These are phyloP conservation scores for Phoenicopterus ruber DNA, from an alignment of 2,113 vertebrate species.

Conservation along the genomic window DNA sequence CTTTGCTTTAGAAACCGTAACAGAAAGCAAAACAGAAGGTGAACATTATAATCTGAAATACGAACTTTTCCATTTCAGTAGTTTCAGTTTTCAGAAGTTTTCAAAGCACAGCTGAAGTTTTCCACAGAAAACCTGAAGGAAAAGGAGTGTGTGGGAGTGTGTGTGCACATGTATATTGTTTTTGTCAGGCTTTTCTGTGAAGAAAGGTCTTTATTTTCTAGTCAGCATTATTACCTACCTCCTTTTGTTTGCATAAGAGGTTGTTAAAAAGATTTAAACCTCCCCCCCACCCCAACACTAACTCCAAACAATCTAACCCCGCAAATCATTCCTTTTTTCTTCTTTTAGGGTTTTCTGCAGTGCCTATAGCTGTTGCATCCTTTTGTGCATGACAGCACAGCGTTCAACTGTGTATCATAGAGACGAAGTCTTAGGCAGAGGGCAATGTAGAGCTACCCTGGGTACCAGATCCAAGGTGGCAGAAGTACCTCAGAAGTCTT, in stretches of 20 bases:
- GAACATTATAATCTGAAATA: not conserved
- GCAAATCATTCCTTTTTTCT: not conserved
- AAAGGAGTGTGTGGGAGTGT: not conserved
- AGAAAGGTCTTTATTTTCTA: not conserved
- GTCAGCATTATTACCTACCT: not conserved
- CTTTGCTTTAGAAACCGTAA: not conserved
- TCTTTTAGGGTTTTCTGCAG: not conserved
- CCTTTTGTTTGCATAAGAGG: conserved; percentile 6
- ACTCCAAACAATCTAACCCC: not conserved
- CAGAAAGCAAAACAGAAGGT: not conserved
- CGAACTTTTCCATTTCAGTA: not conserved
- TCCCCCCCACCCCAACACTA: not conserved
- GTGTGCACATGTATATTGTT: not conserved
- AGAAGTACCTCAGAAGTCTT: not conserved
- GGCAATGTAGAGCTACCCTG: not conserved
- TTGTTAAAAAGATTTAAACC: conserved; percentile 33
- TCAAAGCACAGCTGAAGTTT: not conserved
- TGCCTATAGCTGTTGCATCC: not conserved
- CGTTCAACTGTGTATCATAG: not conserved
- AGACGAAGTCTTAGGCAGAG: not conserved
- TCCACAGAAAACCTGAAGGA: not conserved
- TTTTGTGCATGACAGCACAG: not conserved
- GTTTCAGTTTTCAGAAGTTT: not conserved
- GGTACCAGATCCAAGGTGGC: not conserved
- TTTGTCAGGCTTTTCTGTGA: conserved; percentile 13